These are phyloP conservation scores for Spisula solida DNA, from an alignment of 2,888 invertebrate genomes.

Conservation along the genomic window DNA sequence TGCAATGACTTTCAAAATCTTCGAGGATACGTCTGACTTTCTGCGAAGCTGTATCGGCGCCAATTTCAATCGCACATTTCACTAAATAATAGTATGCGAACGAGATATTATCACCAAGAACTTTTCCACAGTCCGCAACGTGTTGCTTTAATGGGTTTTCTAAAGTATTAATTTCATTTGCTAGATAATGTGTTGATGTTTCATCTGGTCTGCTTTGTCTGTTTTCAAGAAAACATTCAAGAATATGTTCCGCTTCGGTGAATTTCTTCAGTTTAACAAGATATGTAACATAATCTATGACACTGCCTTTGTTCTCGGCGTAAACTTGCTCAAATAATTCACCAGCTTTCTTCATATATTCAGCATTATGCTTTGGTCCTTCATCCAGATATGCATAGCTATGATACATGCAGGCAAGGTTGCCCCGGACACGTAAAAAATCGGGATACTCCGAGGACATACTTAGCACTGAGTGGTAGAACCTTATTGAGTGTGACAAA, in stretches of 20 bases:
- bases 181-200: background rate
- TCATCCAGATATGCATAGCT: slow-evolving; percentile 10
- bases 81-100: slow-evolving; percentile 43
- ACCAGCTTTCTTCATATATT: slow-evolving; percentile 30
- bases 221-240: slow-evolving; percentile 18
- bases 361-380: background rate
- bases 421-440: background rate
- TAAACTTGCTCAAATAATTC: slow-evolving; percentile 37
- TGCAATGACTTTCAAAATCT: slow-evolving; percentile 27
- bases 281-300: slow-evolving; percentile 43
- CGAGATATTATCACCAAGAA: slow-evolving; percentile 34
- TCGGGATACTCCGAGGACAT: slow-evolving; percentile 43
- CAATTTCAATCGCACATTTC: background rate
- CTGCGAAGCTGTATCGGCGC: background rate
- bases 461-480: slow-evolving; percentile 32
- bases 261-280: slow-evolving; percentile 32
- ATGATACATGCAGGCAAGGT: slow-evolving; percentile 48
- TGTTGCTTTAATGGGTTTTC: slow-evolving; percentile 32
- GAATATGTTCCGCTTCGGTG: slow-evolving; percentile 2
- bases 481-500: background rate
- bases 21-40: background rate
- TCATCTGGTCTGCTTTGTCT: background rate
- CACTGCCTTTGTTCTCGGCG: slow-evolving; percentile 25
- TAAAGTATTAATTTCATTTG: slow-evolving; percentile 19
- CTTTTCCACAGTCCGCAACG: slow-evolving; percentile 37